phyloP scores from a whole-genome alignment of 2,113 vertebrate species.

The Podilymbus podiceps region DNA sequence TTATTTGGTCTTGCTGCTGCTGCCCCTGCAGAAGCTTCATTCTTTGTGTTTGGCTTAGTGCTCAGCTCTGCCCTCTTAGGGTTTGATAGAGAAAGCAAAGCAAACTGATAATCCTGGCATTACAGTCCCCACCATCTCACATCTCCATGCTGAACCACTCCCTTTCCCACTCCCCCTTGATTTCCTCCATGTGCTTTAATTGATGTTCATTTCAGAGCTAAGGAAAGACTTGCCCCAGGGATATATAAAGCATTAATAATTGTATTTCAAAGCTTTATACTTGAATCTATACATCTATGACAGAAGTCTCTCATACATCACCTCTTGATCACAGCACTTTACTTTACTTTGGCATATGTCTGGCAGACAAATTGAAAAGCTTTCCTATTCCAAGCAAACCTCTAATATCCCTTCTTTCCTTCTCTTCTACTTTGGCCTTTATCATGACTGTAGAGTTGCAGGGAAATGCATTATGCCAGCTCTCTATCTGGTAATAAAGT shows the following conservation, averaged over 20 bases:
- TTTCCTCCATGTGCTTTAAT: neutral
- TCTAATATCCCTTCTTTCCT: neutral
- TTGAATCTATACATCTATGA: neutral
- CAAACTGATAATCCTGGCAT: neutral
- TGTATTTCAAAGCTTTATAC: neutral
- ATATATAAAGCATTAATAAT: neutral
- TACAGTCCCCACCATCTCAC: neutral
- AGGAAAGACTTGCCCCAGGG: neutral
- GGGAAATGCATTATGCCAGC: neutral
- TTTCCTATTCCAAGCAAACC: neutral
- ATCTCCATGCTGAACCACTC: neutral
- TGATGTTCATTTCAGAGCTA: neutral
- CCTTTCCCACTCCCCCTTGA: neutral
- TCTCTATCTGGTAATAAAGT: neutral
- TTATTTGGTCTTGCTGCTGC: neutral
- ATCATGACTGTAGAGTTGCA: neutral
- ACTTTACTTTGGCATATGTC: neutral
- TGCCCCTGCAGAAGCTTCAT: neutral
- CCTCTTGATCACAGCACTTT: neutral
- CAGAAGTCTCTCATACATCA: neutral
- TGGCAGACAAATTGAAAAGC: neutral
- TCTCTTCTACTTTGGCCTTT: neutral
- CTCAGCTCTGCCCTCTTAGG: neutral
- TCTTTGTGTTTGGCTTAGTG: neutral
- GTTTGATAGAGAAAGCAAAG: neutral